phyloP scores from a whole-genome alignment of 2,113 vertebrate species.

The Sterna hirundo region DNA sequence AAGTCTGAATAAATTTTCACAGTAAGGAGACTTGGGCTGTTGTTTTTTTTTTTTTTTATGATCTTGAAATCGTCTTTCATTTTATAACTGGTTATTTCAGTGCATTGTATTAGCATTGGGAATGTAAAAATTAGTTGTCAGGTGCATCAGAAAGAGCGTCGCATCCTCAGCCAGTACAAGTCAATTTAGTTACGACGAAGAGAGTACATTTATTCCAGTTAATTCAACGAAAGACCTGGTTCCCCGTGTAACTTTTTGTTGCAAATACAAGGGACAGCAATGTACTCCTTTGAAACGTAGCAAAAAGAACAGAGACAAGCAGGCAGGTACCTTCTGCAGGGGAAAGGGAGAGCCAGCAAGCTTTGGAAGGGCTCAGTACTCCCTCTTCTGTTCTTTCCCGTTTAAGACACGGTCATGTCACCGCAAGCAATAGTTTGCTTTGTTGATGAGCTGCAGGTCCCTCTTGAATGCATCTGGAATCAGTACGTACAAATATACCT shows the following conservation, averaged over 20 bases:
- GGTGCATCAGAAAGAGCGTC: not conserved
- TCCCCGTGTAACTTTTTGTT: fast-evolving
- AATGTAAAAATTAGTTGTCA: not conserved
- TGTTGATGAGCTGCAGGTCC: not conserved
- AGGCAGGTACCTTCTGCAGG: not conserved
- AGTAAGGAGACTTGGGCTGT: not conserved
- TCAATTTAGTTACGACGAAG: not conserved
- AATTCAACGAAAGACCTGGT: not conserved
- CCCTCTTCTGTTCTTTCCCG: conserved; percentile 63
- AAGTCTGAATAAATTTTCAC: conserved; percentile 10
- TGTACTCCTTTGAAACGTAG: not conserved
- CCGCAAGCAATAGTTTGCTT: not conserved
- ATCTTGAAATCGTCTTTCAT: not conserved
- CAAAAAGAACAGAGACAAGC: not conserved
- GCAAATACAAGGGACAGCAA: not conserved
- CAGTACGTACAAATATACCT: not conserved
- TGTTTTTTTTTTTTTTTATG: not conserved
- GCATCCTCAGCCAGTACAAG: not conserved
- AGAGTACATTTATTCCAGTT: not conserved
- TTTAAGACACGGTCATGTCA: conserved; percentile 15
- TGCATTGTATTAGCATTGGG: not conserved
- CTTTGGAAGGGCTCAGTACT: conserved; percentile 33
- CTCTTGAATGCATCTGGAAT: not conserved
- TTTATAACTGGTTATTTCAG: not conserved
- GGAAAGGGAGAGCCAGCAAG: not conserved